phyloP scores from a whole-genome alignment of 2,797 vertebrate species.

The Megaceryle alcyon region DNA sequence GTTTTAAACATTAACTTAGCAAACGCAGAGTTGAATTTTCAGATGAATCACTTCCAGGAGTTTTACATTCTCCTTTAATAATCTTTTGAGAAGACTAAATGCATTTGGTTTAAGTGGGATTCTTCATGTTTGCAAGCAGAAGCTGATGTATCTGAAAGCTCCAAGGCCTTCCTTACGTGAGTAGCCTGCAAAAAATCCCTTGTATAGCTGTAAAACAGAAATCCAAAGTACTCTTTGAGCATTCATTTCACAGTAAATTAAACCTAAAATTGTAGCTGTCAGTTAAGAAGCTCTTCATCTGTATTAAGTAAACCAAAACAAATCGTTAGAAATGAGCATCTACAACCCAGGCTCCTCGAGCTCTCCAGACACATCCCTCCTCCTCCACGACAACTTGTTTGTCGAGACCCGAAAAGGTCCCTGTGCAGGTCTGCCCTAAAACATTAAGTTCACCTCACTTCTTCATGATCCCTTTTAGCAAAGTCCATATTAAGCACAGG shows the following conservation, averaged over 20 bases:
- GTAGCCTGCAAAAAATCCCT: not conserved
- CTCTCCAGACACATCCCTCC: not conserved
- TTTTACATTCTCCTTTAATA: not conserved
- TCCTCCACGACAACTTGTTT: not conserved
- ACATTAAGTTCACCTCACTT: not conserved
- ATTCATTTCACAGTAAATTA: not conserved
- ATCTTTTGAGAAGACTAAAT: not conserved
- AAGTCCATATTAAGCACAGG: rapidly evolving
- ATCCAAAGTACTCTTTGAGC: not conserved
- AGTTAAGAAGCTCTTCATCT: not conserved
- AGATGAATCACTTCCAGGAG: not conserved
- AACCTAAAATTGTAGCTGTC: not conserved
- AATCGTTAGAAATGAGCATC: not conserved
- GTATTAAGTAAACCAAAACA: not conserved
- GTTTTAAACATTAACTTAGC: not conserved
- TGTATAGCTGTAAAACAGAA: not conserved
- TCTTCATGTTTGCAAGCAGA: not conserved
- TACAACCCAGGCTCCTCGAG: not conserved
- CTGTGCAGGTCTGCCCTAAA: not conserved
- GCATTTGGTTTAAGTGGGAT: not conserved
- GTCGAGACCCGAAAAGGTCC: not conserved
- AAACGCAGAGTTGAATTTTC: not conserved
- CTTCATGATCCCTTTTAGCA: rapidly evolving
- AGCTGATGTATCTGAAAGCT: not conserved
- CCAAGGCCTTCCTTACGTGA: rapidly evolving